Base-by-base conservation (phyloP, 2,113 vertebrate species). In the Ptychochromis oligacanthus region DNA sequence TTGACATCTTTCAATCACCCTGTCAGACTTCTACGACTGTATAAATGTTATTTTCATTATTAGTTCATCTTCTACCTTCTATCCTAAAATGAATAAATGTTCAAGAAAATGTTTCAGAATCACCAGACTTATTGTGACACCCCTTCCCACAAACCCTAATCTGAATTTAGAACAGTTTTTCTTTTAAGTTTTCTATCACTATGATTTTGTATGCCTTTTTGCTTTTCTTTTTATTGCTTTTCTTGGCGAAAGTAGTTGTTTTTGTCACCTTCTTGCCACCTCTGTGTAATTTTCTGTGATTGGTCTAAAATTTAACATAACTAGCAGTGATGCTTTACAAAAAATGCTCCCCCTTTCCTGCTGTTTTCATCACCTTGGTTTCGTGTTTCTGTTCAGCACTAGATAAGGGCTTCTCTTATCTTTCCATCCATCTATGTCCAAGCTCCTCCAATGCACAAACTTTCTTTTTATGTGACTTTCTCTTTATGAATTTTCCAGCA, bases 381-480 rank as follows among this genome's bases (percentile, higher is more conserved):
- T 62, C 24, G 74, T 58, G 40, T 82, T 64, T 76, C 60, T 75
- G 65, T 76, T 80, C 13, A 28, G 64, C n/a, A 59, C 40, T 10
- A 72, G 43, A 80, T 85, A 78, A 64, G 55, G 7, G 28, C 13
- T 22, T 55, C 67, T 60, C 76, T 75, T n/a, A 80, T 89, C 83
- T 82, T 81, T 75, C n/a, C 13, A 79, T 56, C 22, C 75, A 83
- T 67, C 70, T 75, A 43, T 62, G 31, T 80, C 49, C 22, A n/a
- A 61, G 38, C 55, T 79, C 43, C 46, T 54, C 11, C 46, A 13
- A 40, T 24, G 28, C n/a, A 38, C 43, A 70, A 82, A 74, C 78
- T 82, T 59, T 77, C 31, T 49, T 83, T 83, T 75, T 49, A 56
- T 28, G 57, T 17, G 10, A 31, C 43, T 38, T 57, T 46, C 43